Conservation (phyloP, 2,888 invertebrate species). For the Sepioteuthis lessoniana region DNA sequence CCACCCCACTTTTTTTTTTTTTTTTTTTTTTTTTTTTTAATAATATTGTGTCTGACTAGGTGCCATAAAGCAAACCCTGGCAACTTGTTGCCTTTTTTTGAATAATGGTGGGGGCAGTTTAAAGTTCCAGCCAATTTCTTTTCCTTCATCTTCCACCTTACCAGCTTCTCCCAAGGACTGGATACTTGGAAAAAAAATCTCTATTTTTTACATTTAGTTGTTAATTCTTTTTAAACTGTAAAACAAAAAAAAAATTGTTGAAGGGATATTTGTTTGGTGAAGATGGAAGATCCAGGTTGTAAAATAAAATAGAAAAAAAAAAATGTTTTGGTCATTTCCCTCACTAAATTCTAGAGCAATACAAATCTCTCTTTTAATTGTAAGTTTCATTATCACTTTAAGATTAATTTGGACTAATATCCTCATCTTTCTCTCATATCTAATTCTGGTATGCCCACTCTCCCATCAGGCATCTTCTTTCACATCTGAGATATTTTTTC, state of each 20-base stretch:
- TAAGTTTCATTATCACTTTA: background rate
- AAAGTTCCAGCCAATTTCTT: background rate
- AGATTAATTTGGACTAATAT: background rate
- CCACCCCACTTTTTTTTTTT: background rate
- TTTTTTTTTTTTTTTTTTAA: too few relatives aligned
- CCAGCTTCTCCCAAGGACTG: background rate
- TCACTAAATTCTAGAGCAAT: slow-evolving; percentile 7
- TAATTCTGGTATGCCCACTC: background rate
- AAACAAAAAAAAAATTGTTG: background rate
- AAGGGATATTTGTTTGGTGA: background rate
- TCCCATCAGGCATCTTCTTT: background rate
- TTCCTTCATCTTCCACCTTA: background rate
- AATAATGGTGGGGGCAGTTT: background rate
- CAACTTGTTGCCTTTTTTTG: background rate
- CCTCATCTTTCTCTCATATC: too few relatives aligned
- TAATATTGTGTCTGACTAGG: background rate
- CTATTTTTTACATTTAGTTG: slow-evolving; percentile 25
- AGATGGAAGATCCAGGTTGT: background rate
- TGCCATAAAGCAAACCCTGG: slow-evolving; percentile 3
- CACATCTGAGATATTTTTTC: background rate
- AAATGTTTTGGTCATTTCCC: background rate
- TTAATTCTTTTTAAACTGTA: background rate
- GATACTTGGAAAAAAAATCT: background rate
- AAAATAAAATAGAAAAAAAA: background rate
- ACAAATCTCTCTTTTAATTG: background rate